Evolutionary conservation across 1,140 invertebrate genomes (phyloP).

Genomic region (Conus betulinus): DNA sequence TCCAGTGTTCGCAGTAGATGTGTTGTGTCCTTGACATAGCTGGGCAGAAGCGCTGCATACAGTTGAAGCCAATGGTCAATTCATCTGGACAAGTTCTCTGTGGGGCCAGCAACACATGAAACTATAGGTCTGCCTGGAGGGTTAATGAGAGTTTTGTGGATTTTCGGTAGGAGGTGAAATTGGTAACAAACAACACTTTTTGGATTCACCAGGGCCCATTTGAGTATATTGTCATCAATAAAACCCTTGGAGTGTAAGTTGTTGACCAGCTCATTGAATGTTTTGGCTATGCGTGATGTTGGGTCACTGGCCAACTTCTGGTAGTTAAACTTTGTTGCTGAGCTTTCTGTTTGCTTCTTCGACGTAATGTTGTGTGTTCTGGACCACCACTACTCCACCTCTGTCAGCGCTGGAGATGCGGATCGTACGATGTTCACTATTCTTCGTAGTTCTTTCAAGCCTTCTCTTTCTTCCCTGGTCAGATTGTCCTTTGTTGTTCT

Average conservation of each 20-base stretch:
- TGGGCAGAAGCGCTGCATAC: not conserved
- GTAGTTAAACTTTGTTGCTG: not conserved
- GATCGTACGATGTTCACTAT: not conserved
- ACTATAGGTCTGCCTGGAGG: not conserved
- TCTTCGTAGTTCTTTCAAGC: not conserved
- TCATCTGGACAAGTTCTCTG: not conserved
- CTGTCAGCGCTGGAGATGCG: not conserved
- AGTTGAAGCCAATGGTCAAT: not conserved
- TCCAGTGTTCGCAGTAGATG: not conserved
- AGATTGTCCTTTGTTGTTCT: not conserved
- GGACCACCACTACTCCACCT: not conserved
- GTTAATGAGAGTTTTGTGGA: not conserved
- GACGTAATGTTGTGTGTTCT: not conserved
- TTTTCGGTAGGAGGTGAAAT: not conserved
- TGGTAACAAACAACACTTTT: not conserved
- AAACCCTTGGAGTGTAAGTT: not conserved
- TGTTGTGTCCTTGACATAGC: conserved; percentile 1
- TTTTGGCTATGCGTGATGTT: not conserved
- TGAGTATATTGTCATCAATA: not conserved
- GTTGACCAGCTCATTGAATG: not conserved
- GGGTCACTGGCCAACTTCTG: not conserved
- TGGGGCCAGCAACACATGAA: not conserved
- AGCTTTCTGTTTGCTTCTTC: not conserved
- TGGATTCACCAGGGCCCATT: not conserved
- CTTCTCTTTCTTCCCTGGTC: not conserved